A percentile compares a stretch with the other conserved stretches of the same genome.
These are phyloP conservation scores for Hesperophylax magnus DNA, from an alignment of 1,140 invertebrate genomes.

Conservation along the genomic window DNA sequence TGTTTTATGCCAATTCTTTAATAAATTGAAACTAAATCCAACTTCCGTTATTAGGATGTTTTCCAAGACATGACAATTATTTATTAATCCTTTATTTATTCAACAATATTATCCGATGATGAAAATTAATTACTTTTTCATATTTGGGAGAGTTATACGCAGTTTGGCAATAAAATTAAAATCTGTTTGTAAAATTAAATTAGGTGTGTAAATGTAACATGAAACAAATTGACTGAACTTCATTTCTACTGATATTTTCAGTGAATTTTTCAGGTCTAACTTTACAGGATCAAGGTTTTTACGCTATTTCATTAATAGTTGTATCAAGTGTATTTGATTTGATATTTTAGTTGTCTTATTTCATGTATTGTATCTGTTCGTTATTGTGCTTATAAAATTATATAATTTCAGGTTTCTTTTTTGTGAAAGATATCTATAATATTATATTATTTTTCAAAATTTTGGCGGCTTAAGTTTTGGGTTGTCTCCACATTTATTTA, in stretches of 20 bases:
- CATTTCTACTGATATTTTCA: slow-evolving; percentile 69
- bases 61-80: too few relatives aligned
- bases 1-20: too few relatives aligned
- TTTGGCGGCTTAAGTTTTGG: background rate
- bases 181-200: too few relatives aligned
- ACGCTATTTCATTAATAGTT: slow-evolving; percentile 57
- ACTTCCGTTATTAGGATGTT: too few relatives aligned
- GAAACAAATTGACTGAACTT: slow-evolving; percentile 59
- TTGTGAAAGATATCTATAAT: background rate
- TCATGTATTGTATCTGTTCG: slow-evolving; percentile 19
- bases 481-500: background rate
- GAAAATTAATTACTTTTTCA: too few relatives aligned
- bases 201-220: too few relatives aligned
- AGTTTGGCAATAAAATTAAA: too few relatives aligned
- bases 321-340: slow-evolving; percentile 12
- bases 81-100: too few relatives aligned
- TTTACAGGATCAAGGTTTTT: slow-evolving; percentile 70
- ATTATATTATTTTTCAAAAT: too few relatives aligned
- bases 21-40: too few relatives aligned
- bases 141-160: too few relatives aligned
- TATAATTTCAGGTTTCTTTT: background rate
- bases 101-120: too few relatives aligned
- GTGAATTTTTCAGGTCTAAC: slow-evolving; percentile 72
- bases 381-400: background rate
- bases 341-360: background rate